phyloP scores from a whole-genome alignment of 23 tunicate genomes.

The Halocynthia roretzi region DNA sequence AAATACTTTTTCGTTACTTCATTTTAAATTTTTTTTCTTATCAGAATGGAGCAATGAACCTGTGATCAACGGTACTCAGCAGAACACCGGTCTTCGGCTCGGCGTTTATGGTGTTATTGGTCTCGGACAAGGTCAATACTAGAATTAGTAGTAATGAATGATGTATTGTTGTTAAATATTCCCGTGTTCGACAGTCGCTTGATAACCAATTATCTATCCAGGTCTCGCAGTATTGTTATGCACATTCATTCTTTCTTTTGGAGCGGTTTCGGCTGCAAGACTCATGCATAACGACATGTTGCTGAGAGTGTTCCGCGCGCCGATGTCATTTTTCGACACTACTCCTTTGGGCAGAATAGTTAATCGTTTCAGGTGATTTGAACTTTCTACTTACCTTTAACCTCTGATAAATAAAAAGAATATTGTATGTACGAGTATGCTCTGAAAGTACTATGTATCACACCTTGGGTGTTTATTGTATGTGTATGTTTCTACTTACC shows the following conservation, averaged over 20 bases:
- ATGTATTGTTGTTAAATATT: background rate
- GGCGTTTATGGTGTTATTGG: conserved; percentile 65
- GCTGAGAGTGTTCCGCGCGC: conserved; percentile 57
- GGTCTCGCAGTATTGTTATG: conserved; percentile 60
- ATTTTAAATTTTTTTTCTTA: background rate
- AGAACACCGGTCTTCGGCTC: conserved; percentile 31
- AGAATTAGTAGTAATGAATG: too few species aligned
- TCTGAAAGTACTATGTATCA: too few species aligned
- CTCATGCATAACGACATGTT: conserved; percentile 53
- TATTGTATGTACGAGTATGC: too few species aligned
- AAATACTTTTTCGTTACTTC: too few species aligned
- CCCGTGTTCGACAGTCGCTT: background rate
- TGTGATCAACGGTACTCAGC: conserved; percentile 40
- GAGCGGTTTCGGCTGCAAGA: conserved; percentile 62
- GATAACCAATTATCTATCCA: conserved; percentile 1
- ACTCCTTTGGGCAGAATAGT: conserved; percentile 91
- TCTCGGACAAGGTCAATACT: conserved; percentile 29
- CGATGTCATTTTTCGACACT: conserved; percentile 92
- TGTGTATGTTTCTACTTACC: too few species aligned
- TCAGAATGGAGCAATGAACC: conserved; percentile 58
- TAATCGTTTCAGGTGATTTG: conserved; percentile 77
- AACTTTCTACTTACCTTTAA: too few species aligned
- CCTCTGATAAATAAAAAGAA: too few species aligned
- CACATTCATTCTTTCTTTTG: conserved; percentile 53
- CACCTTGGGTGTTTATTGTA: too few species aligned